Evolutionary conservation across 1,140 invertebrate genomes (phyloP), one percentile per base, ranked within the genome.

Genomic region (Leptoteleia sp.): DNA sequence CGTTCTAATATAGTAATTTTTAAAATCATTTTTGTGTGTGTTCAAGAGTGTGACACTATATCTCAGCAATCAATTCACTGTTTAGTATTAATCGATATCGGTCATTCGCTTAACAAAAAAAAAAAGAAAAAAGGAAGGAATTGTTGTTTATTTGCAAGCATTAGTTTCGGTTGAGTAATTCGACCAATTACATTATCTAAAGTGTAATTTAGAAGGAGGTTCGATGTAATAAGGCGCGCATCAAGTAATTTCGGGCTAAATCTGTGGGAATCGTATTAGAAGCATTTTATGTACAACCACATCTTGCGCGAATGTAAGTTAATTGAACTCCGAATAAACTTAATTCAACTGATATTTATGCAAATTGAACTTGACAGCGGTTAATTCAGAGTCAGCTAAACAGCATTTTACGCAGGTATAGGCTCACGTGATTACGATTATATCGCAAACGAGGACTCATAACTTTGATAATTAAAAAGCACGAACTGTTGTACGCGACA

Each of bases 251-350:
- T 65, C 11, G 22, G n/a, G 15, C 35, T 52, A 17, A 54, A 65
- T 54, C 37, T 4, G n/a, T 12, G 25, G 38, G 15, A 65, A 54
- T 65, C 47, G 48, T 54, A 54, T 54, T 65, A 54, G 40, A 15
- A 33, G 40, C 16, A 57, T 50, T 73, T 57, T 47, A 55, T 38
- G 42, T 65, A 57, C 57, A n/a, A 13, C 33, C 52, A 55, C 59
- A 33, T 54, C 50, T 73, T 64, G 48, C 57, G 68, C 48, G 48
- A 73, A 73, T 73, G 62, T 65, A 65, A 65, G 48, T 54, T 65
- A 65, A 68, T 68, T 55, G 50, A 47, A 68, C 64, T 68, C 17
- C 16, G 50, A 45, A 68, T 68, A 45, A 55, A 68, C 35, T 70
- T 19, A 70, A 70, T 57, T 57, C 43, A 57, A 17, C 35, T 48